A percentile compares a stretch with the other conserved stretches of the same genome.
phyloP scores from a whole-genome alignment of 2,888 invertebrate species.

The Cosmia pyralina region DNA sequence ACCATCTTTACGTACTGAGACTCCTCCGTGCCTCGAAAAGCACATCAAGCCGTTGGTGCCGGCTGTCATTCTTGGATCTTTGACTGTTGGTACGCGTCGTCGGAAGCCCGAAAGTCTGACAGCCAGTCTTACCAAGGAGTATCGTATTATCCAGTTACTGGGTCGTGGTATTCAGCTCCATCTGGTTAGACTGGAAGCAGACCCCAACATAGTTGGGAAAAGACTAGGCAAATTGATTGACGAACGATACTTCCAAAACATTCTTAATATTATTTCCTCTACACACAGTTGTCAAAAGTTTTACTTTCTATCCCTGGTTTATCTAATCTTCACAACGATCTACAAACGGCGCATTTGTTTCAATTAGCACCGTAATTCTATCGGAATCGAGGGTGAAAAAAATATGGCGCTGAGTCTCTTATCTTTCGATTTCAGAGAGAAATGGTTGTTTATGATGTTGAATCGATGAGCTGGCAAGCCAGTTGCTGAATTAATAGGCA shows the following conservation, averaged over 20 bases:
- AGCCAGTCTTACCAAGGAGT: too few relatives aligned
- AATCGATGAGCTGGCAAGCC: constrained; percentile 6
- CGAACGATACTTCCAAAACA: neutral
- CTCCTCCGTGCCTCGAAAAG: too few relatives aligned
- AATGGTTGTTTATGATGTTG: constrained; percentile 36
- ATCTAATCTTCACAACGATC: constrained; percentile 20
- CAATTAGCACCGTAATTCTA: constrained; percentile 49
- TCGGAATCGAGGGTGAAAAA: constrained; percentile 31
- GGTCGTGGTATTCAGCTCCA: too few relatives aligned
- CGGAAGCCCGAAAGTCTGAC: too few relatives aligned
- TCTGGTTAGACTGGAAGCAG: too few relatives aligned
- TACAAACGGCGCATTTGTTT: constrained; percentile 41
- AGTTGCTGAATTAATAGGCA: neutral
- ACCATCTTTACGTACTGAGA: too few relatives aligned
- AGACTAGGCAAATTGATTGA: too few relatives aligned
- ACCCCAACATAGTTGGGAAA: too few relatives aligned
- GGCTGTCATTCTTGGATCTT: too few relatives aligned
- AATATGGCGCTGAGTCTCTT: constrained; percentile 35
- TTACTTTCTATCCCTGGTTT: neutral
- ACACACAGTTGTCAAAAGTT: neutral
- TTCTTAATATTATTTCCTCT: constrained; percentile 7
- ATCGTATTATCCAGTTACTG: too few relatives aligned
- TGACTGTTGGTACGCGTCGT: too few relatives aligned
- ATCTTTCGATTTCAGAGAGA: constrained; percentile 40
- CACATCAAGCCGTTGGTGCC: too few relatives aligned